Evolutionary conservation across 2,797 vertebrate genomes (phyloP).

Genomic region (Lates japonicus): DNA sequence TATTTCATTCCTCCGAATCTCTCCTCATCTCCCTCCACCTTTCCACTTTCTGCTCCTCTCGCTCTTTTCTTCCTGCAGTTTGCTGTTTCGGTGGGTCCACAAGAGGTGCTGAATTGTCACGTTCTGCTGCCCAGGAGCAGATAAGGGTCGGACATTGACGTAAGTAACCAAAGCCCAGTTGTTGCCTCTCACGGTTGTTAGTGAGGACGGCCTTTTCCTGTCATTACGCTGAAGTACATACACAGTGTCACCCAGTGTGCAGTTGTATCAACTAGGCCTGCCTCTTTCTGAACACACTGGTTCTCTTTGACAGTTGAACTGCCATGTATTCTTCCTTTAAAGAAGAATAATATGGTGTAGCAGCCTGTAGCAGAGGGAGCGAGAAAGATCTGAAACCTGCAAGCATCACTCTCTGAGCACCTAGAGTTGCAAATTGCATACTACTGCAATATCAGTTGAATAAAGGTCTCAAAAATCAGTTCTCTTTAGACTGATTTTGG

Average conservation of each 20-base stretch:
- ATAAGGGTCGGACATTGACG: constrained; percentile 97
- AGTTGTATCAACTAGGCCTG: background rate
- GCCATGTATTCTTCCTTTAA: constrained; percentile 9
- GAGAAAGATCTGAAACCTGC: constrained; percentile 4
- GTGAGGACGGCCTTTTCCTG: constrained; percentile 39
- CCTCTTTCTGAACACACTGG: constrained; percentile 10
- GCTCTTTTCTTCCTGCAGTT: constrained; percentile 83
- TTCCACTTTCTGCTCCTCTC: background rate
- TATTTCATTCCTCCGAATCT: constrained; percentile 23
- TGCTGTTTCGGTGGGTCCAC: constrained; percentile 99
- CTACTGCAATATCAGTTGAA: background rate
- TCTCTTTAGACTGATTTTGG: background rate
- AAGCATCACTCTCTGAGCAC: constrained; percentile 12
- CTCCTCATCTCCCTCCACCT: background rate
- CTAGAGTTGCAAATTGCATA: background rate
- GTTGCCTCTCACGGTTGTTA: constrained; percentile 45
- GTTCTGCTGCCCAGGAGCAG: constrained; percentile 96
- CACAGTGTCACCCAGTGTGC: background rate
- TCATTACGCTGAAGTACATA: constrained; percentile 31
- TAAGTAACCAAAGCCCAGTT: constrained; percentile 87
- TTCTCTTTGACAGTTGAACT: constrained; percentile 23
- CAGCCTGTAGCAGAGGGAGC: background rate
- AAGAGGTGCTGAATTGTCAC: constrained; percentile 99
- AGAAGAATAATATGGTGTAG: too few species aligned
- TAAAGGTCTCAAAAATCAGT: background rate